Conservation (phyloP, 2,888 invertebrate species). For the Carterocephalus palaemon region DNA sequence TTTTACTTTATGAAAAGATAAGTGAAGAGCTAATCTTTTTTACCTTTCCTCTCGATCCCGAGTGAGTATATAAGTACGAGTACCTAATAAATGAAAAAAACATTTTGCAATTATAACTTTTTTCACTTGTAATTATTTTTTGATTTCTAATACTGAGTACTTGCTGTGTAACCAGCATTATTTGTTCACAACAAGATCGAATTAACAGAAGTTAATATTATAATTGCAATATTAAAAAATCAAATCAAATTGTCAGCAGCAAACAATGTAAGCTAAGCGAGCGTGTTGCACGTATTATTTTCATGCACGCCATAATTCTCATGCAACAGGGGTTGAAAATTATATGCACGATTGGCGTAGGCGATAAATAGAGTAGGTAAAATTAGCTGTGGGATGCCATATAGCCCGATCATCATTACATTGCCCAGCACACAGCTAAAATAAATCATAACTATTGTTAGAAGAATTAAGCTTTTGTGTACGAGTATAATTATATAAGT, state of each 20-base stretch:
- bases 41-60: too few species aligned
- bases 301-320: constrained; percentile 18
- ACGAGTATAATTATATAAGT: constrained; percentile 14
- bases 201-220: constrained; percentile 1
- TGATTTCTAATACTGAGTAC: too few species aligned
- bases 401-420: too few species aligned
- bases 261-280: constrained; percentile 25
- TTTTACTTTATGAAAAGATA: too few species aligned
- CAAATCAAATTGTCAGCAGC: constrained; percentile 21
- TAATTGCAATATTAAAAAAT: not conserved
- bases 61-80: too few species aligned
- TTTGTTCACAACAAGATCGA: not conserved
- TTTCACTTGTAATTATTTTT: too few species aligned
- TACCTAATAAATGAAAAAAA: too few species aligned
- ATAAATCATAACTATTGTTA: not conserved
- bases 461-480: not conserved
- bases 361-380: constrained; percentile 4
- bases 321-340: constrained; percentile 2
- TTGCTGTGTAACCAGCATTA: not conserved
- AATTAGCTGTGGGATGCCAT: too few species aligned
- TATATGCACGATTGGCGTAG: constrained; percentile 6
- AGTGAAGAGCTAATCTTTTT: too few species aligned
- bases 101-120: too few species aligned
- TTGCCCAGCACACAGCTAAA: too few species aligned
- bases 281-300: constrained; percentile 26